phyloP scores from a whole-genome alignment of 2,797 vertebrate species.

The Caiman crocodilus region DNA sequence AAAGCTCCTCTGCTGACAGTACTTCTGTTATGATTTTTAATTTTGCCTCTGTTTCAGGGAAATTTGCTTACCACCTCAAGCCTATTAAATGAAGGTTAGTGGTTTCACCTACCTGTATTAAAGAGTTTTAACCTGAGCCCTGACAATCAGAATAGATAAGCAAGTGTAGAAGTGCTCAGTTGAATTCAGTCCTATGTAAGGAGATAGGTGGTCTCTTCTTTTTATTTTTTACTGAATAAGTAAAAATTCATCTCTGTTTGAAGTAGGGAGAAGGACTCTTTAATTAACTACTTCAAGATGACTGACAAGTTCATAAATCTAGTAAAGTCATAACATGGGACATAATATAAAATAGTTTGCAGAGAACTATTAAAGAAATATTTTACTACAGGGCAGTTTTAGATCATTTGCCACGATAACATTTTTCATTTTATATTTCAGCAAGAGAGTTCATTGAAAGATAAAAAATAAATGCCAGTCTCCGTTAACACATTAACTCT shows the following conservation, averaged over 20 bases:
- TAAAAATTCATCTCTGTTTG: neutral
- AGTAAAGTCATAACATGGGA: neutral
- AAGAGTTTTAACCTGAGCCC: too few species aligned
- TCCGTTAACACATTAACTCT: neutral
- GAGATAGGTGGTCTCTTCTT: neutral
- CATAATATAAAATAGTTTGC: constrained; percentile 33
- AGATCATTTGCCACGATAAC: constrained; percentile 11
- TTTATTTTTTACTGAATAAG: neutral
- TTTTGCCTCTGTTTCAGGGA: too few species aligned
- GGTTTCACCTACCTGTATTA: too few species aligned
- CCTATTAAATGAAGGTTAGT: too few species aligned
- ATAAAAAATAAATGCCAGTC: neutral
- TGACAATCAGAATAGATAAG: neutral
- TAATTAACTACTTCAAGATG: neutral
- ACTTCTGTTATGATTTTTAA: too few species aligned
- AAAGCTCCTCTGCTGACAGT: too few species aligned
- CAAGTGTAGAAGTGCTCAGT: neutral
- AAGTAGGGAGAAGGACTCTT: neutral
- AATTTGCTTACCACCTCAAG: too few species aligned
- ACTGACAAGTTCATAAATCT: constrained; percentile 3
- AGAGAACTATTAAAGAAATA: neutral
- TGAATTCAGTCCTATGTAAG: neutral
- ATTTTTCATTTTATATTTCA: constrained; percentile 13
- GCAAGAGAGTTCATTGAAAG: neutral
- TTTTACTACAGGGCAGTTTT: neutral